Conservation (phyloP, 2,797 vertebrate species). For the Dendrocincla fuliginosa region DNA sequence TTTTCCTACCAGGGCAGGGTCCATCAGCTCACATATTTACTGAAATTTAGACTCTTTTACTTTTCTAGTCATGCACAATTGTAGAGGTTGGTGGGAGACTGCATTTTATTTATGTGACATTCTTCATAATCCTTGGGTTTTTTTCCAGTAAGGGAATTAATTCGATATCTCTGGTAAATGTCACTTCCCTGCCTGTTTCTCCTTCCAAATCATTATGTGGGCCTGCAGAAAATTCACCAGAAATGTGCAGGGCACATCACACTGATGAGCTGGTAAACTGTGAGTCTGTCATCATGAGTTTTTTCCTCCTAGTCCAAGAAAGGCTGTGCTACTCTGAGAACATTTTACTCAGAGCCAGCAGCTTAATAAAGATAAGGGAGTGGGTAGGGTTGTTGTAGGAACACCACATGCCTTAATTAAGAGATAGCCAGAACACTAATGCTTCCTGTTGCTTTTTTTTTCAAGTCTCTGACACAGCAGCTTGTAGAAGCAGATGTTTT, state of each 20-base stretch:
- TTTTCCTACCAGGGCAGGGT: not conserved
- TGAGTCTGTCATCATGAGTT: not conserved
- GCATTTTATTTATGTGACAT: not conserved
- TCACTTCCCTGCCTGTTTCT: not conserved
- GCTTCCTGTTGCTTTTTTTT: not conserved
- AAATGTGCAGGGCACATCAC: not conserved
- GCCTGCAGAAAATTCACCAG: not conserved
- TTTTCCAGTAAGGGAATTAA: not conserved
- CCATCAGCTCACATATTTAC: not conserved
- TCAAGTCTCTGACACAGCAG: not conserved
- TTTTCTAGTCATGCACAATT: not conserved
- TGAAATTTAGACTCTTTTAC: not conserved
- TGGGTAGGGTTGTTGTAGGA: not conserved
- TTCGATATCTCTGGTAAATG: not conserved
- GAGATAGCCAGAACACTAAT: conserved; percentile 34
- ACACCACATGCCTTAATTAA: conserved; percentile 21
- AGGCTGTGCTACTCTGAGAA: not conserved
- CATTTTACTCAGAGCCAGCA: conserved; percentile 24
- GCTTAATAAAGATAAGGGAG: not conserved
- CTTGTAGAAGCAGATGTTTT: conserved; percentile 1
- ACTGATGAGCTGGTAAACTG: not conserved
- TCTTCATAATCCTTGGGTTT: not conserved
- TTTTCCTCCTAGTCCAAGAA: not conserved
- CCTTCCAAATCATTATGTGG: not conserved
- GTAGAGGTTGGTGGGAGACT: not conserved